phyloP scores from a whole-genome alignment of 1,140 invertebrate genomes.

The Zaprionus nigranus region DNA sequence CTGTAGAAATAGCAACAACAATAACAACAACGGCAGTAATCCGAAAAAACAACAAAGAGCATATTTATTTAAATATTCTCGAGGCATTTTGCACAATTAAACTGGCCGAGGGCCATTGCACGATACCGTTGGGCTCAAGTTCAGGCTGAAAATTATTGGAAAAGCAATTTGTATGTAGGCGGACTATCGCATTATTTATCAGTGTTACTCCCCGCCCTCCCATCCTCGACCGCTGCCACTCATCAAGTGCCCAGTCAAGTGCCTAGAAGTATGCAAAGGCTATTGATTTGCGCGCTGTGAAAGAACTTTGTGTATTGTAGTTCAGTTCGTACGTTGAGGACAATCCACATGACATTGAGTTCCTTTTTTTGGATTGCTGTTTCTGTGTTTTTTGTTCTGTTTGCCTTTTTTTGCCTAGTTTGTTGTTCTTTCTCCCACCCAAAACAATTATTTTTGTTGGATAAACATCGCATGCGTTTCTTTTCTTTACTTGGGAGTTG shows the following conservation, averaged over 20 bases:
- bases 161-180: slow-evolving; percentile 39
- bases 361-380: slow-evolving; percentile 6
- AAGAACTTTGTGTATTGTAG: background rate
- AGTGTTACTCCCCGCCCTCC: background rate
- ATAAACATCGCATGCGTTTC: slow-evolving; percentile 18
- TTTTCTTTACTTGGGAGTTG: background rate
- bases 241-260: background rate
- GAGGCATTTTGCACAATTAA: slow-evolving; percentile 26
- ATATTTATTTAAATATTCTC: slow-evolving; percentile 28
- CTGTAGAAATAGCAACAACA: background rate
- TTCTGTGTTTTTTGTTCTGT: background rate
- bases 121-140: slow-evolving; percentile 21
- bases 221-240: background rate
- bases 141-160: slow-evolving; percentile 44
- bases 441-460: slow-evolving; percentile 21
- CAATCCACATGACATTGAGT: slow-evolving; percentile 39
- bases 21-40: background rate
- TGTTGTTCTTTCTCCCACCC: background rate
- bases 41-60: background rate
- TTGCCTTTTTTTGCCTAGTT: background rate
- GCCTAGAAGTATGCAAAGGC: slow-evolving; percentile 45
- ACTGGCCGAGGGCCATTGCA: slow-evolving; percentile 13
- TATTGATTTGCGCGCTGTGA: slow-evolving; percentile 21
- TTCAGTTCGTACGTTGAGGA: slow-evolving; percentile 29
- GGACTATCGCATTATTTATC: slow-evolving; percentile 40